These are phyloP conservation scores for Neolamprologus variostigma DNA, from an alignment of 2,113 vertebrate species.

Conservation along the genomic window DNA sequence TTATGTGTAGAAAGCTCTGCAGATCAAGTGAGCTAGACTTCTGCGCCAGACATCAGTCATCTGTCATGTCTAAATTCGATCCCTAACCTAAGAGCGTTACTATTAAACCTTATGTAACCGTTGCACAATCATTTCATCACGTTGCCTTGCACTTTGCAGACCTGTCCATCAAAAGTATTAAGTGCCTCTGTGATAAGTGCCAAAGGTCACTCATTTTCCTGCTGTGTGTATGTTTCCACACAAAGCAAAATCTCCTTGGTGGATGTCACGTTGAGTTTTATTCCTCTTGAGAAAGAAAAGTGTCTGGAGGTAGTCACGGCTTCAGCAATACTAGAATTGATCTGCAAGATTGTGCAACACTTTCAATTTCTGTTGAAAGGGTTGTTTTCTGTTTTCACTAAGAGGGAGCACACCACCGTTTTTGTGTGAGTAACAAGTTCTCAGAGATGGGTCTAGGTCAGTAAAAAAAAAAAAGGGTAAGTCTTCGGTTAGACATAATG, in stretches of 20 bases:
- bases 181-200: background rate
- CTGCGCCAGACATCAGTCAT: background rate
- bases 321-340: background rate
- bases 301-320: background rate
- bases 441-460: background rate
- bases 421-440: background rate
- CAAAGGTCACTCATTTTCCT: background rate
- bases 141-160: background rate
- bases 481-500: background rate
- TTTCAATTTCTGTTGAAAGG: background rate
- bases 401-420: background rate
- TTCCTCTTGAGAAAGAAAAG: background rate
- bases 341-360: background rate
- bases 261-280: background rate
- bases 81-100: background rate
- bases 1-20: background rate
- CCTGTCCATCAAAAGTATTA: background rate
- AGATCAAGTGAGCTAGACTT: background rate
- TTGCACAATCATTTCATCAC: slow-evolving; percentile 41
- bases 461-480: background rate
- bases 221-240: background rate
- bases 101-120: slow-evolving; percentile 2
- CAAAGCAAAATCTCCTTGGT: background rate
- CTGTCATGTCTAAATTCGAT: background rate
- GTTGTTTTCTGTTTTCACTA: background rate